Evolutionary conservation across 2,888 invertebrate species (phyloP).

Genomic region (Orthosia cruda): DNA sequence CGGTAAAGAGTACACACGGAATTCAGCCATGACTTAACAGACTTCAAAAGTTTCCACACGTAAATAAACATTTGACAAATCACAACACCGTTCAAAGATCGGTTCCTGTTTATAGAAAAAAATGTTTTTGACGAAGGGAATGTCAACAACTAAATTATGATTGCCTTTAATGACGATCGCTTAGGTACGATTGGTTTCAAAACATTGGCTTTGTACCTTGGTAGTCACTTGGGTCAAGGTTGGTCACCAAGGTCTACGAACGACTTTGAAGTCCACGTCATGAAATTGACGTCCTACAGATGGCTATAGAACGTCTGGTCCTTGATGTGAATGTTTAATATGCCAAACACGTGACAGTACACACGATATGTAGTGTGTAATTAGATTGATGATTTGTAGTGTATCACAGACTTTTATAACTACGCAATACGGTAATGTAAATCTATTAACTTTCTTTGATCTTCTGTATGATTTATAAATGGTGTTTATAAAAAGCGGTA

Average conservation of each 20-base stretch:
- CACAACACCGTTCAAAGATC: conserved; percentile 18
- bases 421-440: conserved; percentile 59
- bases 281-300: conserved; percentile 70
- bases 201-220: conserved; percentile 26
- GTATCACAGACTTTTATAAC: conserved; percentile 42
- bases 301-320: conserved; percentile 70
- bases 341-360: conserved; percentile 58
- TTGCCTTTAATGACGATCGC: conserved; percentile 26
- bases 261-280: conserved; percentile 51
- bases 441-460: conserved; percentile 37
- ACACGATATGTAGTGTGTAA: conserved; percentile 41
- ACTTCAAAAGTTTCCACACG: conserved; percentile 47
- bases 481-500: conserved; percentile 7
- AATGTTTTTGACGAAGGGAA: conserved; percentile 2
- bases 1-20: conserved; percentile 27
- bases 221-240: conserved; percentile 49
- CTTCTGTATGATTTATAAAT: conserved; percentile 18
- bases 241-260: conserved; percentile 41
- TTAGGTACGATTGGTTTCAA: conserved; percentile 29
- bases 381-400: conserved; percentile 36
- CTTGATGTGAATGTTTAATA: conserved; percentile 63
- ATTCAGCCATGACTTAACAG: conserved; percentile 24
- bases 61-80: conserved; percentile 50
- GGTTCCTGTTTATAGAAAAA: conserved; percentile 45
- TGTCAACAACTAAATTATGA: conserved; percentile 42